phyloP scores from a whole-genome alignment of 2,888 invertebrate species.

The Drosophila pseudotakahashii region DNA sequence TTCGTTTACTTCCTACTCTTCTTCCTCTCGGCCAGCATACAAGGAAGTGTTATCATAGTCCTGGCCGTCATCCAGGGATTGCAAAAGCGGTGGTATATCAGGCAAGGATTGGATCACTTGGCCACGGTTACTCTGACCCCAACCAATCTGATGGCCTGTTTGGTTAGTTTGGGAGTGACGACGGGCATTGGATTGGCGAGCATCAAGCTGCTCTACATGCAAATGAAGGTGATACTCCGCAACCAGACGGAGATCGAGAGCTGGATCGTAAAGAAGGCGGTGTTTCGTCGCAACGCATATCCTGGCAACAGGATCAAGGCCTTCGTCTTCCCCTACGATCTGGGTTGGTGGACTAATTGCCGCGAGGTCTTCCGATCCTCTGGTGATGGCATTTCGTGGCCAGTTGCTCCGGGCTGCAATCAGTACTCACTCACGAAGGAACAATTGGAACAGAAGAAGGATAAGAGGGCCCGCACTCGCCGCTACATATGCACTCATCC shows the following conservation, averaged over 20 bases:
- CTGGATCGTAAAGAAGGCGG: slow-evolving; percentile 97
- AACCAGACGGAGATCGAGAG: slow-evolving; percentile 98
- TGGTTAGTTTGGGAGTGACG: slow-evolving; percentile 94
- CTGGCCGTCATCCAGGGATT: slow-evolving; percentile 89
- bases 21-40: slow-evolving; percentile 94
- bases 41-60: slow-evolving; percentile 90
- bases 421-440: slow-evolving; percentile 95
- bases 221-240: slow-evolving; percentile 91
- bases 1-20: slow-evolving; percentile 94
- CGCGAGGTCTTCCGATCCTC: slow-evolving; percentile 88
- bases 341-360: slow-evolving; percentile 88
- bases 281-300: slow-evolving; percentile 85
- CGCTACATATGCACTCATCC: slow-evolving; percentile 87
- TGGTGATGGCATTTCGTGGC: slow-evolving; percentile 90
- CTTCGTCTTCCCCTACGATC: slow-evolving; percentile 92
- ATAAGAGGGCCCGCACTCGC: slow-evolving; percentile 91
- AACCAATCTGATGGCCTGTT: slow-evolving; percentile 88
- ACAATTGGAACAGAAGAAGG: slow-evolving; percentile 94
- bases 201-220: slow-evolving; percentile 93
- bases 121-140: slow-evolving; percentile 89
- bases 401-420: slow-evolving; percentile 90
- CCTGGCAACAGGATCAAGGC: not conserved
- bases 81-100: slow-evolving; percentile 84
- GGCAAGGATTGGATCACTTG: slow-evolving; percentile 83
- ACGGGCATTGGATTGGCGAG: slow-evolving; percentile 96